A percentile compares a stretch with the other conserved stretches of the same genome.
Evolutionary conservation across 2,888 invertebrate genomes (phyloP).

Genomic region (Microctonus aethiopoides): DNA sequence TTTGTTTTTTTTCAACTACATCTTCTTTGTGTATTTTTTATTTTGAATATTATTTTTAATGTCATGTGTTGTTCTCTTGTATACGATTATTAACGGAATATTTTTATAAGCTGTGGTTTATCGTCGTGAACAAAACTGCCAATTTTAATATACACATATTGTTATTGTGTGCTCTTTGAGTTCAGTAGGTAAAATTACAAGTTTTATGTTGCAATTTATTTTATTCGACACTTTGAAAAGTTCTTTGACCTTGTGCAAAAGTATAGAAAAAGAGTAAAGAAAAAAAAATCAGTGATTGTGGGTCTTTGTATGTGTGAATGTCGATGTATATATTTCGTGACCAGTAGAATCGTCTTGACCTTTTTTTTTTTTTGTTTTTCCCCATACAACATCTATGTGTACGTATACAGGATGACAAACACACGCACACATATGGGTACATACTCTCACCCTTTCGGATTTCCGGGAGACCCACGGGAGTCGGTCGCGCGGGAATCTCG

Average conservation of each 20-base stretch:
- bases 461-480: conserved; percentile 36
- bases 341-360: conserved; percentile 42
- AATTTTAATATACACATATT: too few relatives aligned
- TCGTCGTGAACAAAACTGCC: too few relatives aligned
- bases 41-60: neutral
- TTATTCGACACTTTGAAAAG: neutral
- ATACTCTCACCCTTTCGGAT: conserved; percentile 38
- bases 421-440: neutral
- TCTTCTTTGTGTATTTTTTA: neutral
- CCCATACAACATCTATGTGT: too few relatives aligned
- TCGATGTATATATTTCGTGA: neutral
- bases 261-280: neutral
- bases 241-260: conserved; percentile 3
- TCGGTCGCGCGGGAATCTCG: conserved; percentile 51
- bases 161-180: too few relatives aligned
- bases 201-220: neutral
- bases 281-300: conserved; percentile 38
- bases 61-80: neutral
- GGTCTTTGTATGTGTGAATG: conserved; percentile 44
- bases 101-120: too few relatives aligned
- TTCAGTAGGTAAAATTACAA: neutral
- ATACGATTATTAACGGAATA: too few relatives aligned
- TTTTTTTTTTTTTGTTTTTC: conserved; percentile 45
- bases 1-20: neutral
- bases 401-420: too few relatives aligned